phyloP scores from a whole-genome alignment of 2,888 invertebrate species.

The Eugnorisma glareosa region DNA sequence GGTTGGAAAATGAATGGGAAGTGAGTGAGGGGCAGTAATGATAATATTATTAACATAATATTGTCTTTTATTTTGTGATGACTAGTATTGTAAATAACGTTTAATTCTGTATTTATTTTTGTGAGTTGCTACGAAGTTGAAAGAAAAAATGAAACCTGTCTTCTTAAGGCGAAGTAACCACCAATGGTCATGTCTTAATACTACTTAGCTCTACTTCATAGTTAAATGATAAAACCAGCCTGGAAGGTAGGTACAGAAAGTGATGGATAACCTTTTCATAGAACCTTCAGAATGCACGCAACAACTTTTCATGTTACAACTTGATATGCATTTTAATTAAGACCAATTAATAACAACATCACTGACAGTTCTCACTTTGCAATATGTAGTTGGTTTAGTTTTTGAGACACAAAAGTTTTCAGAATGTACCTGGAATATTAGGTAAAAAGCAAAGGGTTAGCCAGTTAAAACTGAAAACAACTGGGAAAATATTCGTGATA shows the following conservation, averaged over 20 bases:
- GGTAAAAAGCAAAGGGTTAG: too few species aligned
- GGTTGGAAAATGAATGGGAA: background rate
- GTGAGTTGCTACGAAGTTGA: background rate
- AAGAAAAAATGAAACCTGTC: background rate
- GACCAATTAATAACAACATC: background rate
- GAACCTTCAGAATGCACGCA: background rate
- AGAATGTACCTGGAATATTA: background rate
- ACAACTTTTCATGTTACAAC: background rate
- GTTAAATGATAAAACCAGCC: background rate
- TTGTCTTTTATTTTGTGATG: too few species aligned
- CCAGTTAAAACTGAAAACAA: background rate
- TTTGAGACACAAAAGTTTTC: background rate
- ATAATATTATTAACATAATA: background rate
- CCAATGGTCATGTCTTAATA: background rate
- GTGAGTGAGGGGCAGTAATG: background rate
- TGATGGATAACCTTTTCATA: background rate
- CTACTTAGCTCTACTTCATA: background rate
- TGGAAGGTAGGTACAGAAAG: background rate
- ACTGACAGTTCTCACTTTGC: background rate
- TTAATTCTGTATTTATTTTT: background rate
- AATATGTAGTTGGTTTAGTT: background rate
- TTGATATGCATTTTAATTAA: background rate
- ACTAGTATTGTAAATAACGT: background rate
- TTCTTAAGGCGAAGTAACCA: background rate
- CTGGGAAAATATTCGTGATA: background rate